Conservation (phyloP, 2,797 vertebrate species). For the Anguilla pacifica region DNA sequence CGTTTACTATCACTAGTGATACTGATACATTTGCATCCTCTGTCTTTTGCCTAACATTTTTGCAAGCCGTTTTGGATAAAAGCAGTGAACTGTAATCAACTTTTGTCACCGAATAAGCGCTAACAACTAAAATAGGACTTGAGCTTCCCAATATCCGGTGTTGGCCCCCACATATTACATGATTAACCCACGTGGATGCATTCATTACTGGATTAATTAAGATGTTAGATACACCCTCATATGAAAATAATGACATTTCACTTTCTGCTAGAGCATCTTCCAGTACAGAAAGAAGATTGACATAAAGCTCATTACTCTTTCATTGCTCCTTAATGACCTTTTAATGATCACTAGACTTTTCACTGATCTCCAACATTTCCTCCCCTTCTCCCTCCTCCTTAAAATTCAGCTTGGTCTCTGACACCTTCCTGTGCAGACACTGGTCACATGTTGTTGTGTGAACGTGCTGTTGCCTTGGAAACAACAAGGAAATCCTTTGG, state of each 20-base stretch:
- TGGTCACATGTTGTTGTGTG: constrained; percentile 39
- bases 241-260: background rate
- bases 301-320: background rate
- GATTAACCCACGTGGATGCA: background rate
- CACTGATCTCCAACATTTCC: background rate
- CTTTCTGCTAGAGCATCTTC: background rate
- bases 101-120: too few species aligned
- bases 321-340: background rate
- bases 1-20: too few species aligned
- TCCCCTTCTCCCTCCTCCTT: constrained; percentile 17
- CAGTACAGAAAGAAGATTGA: background rate
- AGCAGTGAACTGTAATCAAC: too few species aligned
- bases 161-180: background rate
- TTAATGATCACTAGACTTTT: constrained; percentile 2
- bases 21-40: too few species aligned
- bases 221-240: background rate
- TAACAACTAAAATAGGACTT: background rate
- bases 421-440: constrained; percentile 36
- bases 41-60: too few species aligned
- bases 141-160: background rate
- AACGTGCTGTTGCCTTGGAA: constrained; percentile 60
- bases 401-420: constrained; percentile 19
- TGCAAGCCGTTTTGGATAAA: too few species aligned
- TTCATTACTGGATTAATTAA: background rate
- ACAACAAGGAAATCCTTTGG: constrained; percentile 45